Evolutionary conservation across 2,888 invertebrate species (phyloP).

Genomic region (Hirtodrosophila alboralis): DNA sequence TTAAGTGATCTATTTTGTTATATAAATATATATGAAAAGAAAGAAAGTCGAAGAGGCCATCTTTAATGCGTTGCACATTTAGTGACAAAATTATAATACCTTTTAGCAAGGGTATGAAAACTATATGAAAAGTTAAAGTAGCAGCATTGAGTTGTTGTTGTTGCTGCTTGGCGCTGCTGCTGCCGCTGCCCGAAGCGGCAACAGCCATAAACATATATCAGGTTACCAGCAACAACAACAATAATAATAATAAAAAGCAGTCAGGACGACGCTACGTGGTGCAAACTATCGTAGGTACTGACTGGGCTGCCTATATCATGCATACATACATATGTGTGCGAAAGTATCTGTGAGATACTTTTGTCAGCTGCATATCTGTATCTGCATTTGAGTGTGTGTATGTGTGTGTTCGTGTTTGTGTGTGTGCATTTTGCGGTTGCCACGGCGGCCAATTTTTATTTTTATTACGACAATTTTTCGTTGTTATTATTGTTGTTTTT

Average conservation of each 20-base stretch:
- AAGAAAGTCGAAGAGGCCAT: no score
- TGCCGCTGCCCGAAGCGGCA: slow-evolving; percentile 63
- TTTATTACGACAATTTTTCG: slow-evolving; percentile 71
- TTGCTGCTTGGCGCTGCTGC: slow-evolving; percentile 11
- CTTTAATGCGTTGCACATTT: no score
- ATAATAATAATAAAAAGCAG: slow-evolving; percentile 38
- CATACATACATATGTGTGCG: no score
- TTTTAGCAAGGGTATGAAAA: slow-evolving; percentile 22
- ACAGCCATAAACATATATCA: slow-evolving; percentile 78
- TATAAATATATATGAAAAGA: slow-evolving; percentile 19
- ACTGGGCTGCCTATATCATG: slow-evolving; percentile 26
- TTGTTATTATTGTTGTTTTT: slow-evolving; percentile 38
- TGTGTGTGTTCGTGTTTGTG: slow-evolving; percentile 27
- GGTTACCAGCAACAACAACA: slow-evolving; percentile 65
- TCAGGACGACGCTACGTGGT: slow-evolving; percentile 51
- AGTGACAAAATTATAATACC: no score
- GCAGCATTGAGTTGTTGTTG: slow-evolving; percentile 58
- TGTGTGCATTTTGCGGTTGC: slow-evolving; percentile 62
- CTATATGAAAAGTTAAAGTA: slow-evolving; percentile 77
- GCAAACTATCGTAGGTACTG: slow-evolving; percentile 67
- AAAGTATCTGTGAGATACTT: slow-evolving; percentile 73
- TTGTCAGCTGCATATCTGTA: slow-evolving; percentile 54
- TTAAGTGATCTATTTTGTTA: no score
- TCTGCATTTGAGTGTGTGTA: slow-evolving; percentile 20
- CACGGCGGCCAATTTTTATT: slow-evolving; percentile 63